These are phyloP conservation scores for Lomographa bimaculata DNA, from an alignment of 2,888 invertebrate species.

Conservation along the genomic window DNA sequence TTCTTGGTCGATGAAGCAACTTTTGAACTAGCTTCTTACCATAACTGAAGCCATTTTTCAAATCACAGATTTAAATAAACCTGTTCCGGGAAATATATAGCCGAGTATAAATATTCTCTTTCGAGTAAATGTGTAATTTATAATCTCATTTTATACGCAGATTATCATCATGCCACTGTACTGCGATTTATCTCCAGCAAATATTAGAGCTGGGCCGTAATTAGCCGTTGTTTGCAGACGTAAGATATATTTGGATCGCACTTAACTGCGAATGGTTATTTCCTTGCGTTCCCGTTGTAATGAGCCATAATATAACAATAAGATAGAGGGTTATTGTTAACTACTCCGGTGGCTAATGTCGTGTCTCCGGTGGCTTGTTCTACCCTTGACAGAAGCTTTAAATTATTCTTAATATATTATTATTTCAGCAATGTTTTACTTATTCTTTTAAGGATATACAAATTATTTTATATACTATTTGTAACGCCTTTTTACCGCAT, in stretches of 20 bases:
- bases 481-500: too few species aligned
- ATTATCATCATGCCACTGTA: slow-evolving; percentile 60
- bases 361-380: too few species aligned
- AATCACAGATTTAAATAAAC: slow-evolving; percentile 18
- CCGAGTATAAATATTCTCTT: slow-evolving; percentile 24
- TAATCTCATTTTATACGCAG: slow-evolving; percentile 44
- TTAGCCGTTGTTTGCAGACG: slow-evolving; percentile 65
- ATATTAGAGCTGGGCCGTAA: slow-evolving; percentile 73
- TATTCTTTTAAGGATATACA: too few species aligned
- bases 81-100: slow-evolving; percentile 21
- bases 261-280: slow-evolving; percentile 52
- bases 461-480: too few species aligned
- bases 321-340: too few species aligned
- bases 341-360: too few species aligned
- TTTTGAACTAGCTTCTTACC: slow-evolving; percentile 8
- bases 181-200: slow-evolving; percentile 70
- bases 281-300: slow-evolving; percentile 31
- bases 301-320: too few species aligned
- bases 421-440: too few species aligned
- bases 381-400: too few species aligned
- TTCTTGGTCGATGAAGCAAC: slow-evolving; percentile 9
- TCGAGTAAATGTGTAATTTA: slow-evolving; percentile 36
- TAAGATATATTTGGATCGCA: slow-evolving; percentile 64
- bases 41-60: slow-evolving; percentile 21
- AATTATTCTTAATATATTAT: too few species aligned